Evolutionary conservation across 2,888 invertebrate genomes (phyloP), one percentile per base, ranked within the genome.

Genomic region (Hylaea fasciaria): DNA sequence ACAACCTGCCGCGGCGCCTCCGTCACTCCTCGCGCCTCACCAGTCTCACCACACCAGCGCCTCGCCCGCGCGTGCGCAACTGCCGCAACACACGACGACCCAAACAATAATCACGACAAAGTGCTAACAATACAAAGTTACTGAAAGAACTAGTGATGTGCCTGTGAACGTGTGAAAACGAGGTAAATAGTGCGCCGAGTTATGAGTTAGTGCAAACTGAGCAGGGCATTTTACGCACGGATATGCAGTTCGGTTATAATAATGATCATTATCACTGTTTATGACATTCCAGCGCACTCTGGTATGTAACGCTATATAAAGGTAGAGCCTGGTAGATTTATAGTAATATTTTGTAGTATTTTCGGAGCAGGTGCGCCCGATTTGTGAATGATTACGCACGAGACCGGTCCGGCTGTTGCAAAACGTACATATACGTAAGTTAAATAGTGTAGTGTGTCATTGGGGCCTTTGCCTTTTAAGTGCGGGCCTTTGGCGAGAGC

Each of bases 1-100:
- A 86, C 88, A 87, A 82, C 89, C 89, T 87, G 83, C 83, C 80
- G 65, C 55, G 46, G 57, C 59, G 80, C 84, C 86, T 85, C 81
- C 83, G 79, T 74, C 84, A 81, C 80, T 81, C 78, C 83, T 80
- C 74, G 75, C 70, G 73, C 74, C 82, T 79, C 29, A 37, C 37
- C n/a, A 32, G 32, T 32, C 32, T 32, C 9, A 17, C 40, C 74
- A 77, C 82, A 76, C 78, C 75, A 87, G 85, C 84, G 82, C 82
- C 83, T 85, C 86, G 80, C 81, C 78, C 73, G 77, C 76, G 76
- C 80, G 78, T 75, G 65, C 60, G 60, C 64, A 48, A 37, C 11
- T 29, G 2, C 2, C 28, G 17, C 13, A 46, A 49, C 28, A 64
- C 70, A 62, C 57, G 71, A 53, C 45, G 37, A 22, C 12, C 37